Conservation (phyloP, 2,888 invertebrate genomes). For the Erannis defoliaria region DNA sequence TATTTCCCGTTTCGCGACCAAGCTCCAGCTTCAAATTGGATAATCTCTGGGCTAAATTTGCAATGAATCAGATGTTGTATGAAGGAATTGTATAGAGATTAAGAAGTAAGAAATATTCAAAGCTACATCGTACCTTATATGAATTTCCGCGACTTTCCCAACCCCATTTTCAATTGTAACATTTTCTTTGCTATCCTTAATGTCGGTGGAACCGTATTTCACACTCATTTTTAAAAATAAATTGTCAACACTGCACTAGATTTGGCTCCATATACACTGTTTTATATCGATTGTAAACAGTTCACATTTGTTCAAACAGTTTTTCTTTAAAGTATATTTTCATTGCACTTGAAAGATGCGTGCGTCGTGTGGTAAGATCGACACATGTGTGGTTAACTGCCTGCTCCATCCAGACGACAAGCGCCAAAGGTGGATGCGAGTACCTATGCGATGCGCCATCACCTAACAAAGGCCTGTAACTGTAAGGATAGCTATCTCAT, state of each 20-base stretch:
- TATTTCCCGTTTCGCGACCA: conserved; percentile 60
- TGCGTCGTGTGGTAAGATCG: conserved; percentile 68
- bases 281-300: conserved; percentile 28
- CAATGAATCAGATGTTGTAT: conserved; percentile 55
- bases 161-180: conserved; percentile 62
- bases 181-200: conserved; percentile 52
- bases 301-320: conserved; percentile 55
- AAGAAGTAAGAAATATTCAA: background rate
- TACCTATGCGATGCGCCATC: conserved; percentile 4
- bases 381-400: conserved; percentile 68
- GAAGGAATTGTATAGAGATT: background rate
- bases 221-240: conserved; percentile 60
- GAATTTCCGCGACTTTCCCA: conserved; percentile 57
- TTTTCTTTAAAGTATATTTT: conserved; percentile 29
- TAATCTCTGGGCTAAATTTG: conserved; percentile 60
- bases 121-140: conserved; percentile 64
- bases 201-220: conserved; percentile 76
- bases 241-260: conserved; percentile 31
- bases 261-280: conserved; percentile 28
- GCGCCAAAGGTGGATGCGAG: background rate
- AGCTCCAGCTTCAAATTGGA: conserved; percentile 64
- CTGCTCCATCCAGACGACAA: conserved; percentile 52
- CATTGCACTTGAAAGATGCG: conserved; percentile 57
- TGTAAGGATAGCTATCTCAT: background rate
- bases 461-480: conserved; percentile 6